These are phyloP conservation scores for Onychostoma macrolepis DNA, from an alignment of 2,113 vertebrate genomes.

Conservation along the genomic window DNA sequence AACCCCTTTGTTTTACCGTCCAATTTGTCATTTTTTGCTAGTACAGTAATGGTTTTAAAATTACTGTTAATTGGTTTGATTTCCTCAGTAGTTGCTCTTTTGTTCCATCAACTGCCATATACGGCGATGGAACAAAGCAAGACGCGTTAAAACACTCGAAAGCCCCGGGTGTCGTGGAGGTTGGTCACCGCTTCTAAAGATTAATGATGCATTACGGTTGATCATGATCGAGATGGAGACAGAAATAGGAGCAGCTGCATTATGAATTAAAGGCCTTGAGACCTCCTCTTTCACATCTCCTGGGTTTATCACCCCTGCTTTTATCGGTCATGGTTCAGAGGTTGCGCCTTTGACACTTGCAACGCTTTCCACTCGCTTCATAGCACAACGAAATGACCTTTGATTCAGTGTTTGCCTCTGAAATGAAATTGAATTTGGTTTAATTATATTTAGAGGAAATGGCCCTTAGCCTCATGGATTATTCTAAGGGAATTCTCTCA, in stretches of 20 bases:
- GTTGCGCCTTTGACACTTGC: constrained; percentile 15
- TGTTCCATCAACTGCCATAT: constrained; percentile 18
- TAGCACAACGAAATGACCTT: constrained; percentile 20
- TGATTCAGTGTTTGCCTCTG: neutral
- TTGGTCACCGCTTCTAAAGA: constrained; percentile 19
- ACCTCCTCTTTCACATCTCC: constrained; percentile 4
- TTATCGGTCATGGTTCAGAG: constrained; percentile 42
- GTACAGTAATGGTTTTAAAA: constrained; percentile 24
- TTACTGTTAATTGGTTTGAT: constrained; percentile 15
- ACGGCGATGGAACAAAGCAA: constrained; percentile 23
- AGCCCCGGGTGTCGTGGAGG: neutral
- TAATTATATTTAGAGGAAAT: constrained; percentile 51
- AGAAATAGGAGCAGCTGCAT: constrained; percentile 35
- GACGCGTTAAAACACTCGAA: neutral
- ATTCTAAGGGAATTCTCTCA: constrained; percentile 69
- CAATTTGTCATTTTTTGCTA: neutral
- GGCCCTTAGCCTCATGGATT: constrained; percentile 34
- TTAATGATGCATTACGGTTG: constrained; percentile 64
- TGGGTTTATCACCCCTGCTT: constrained; percentile 21
- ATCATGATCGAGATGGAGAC: constrained; percentile 50
- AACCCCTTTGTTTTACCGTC: neutral
- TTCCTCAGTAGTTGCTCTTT: constrained; percentile 28
- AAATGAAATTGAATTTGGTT: constrained; percentile 49
- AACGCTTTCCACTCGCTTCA: constrained; percentile 21
- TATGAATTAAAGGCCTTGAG: constrained; percentile 40